phyloP scores from a whole-genome alignment of 2,113 vertebrate genomes.

The Rattus rattus region DNA sequence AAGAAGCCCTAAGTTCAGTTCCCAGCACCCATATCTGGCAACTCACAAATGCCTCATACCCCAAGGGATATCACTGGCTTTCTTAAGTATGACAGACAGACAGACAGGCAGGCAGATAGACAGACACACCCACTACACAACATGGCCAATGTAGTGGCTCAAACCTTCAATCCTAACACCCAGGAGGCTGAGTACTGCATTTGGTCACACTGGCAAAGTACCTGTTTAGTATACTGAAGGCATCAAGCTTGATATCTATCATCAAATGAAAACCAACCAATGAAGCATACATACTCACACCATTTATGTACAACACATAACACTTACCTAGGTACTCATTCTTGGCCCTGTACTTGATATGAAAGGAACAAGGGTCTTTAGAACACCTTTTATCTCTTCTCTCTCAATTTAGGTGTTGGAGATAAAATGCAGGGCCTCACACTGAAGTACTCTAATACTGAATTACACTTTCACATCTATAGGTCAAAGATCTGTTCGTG shows the following conservation, averaged over 20 bases:
- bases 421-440: background rate
- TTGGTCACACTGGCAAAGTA: background rate
- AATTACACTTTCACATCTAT: background rate
- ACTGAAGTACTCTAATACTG: background rate
- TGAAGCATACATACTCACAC: background rate
- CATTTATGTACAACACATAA: background rate
- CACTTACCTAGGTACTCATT: background rate
- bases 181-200: background rate
- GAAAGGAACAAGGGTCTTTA: background rate
- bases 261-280: background rate
- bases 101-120: background rate
- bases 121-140: background rate
- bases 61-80: background rate
- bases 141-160: background rate
- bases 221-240: background rate
- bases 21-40: background rate
- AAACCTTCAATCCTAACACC: background rate
- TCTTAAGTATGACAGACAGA: background rate
- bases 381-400: background rate
- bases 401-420: background rate
- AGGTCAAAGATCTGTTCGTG: background rate
- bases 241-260: background rate
- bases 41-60: background rate
- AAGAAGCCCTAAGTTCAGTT: background rate
- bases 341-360: background rate